Evolutionary conservation across 2,113 vertebrate species (phyloP).

Genomic region (Hippocampus guttulatus): DNA sequence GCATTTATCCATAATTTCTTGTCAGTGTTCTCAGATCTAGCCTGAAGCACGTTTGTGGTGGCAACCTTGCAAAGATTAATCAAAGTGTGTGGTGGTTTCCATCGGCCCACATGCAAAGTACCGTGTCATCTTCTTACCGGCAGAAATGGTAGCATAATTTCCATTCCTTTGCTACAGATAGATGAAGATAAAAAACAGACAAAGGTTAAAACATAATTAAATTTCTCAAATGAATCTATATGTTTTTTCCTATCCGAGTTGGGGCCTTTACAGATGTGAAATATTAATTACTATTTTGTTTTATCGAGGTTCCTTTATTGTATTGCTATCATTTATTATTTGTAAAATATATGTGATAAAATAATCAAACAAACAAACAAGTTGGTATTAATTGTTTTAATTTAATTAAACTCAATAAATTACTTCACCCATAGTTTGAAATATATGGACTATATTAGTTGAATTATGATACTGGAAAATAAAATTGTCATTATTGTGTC

Average conservation of each 20-base stretch:
- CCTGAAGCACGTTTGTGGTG: constrained; percentile 22
- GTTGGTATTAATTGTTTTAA: background rate
- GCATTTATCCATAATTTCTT: background rate
- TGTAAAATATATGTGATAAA: background rate
- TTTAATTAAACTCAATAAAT: background rate
- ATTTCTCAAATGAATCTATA: background rate
- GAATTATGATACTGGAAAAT: no score
- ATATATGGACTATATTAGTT: no score
- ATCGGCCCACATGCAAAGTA: constrained; percentile 4
- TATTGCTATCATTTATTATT: background rate
- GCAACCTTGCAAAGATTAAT: constrained; percentile 31
- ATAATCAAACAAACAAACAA: background rate
- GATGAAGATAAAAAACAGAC: background rate
- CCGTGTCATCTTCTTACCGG: constrained; percentile 15
- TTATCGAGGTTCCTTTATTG: background rate
- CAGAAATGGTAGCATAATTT: constrained; percentile 32
- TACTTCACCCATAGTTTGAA: background rate
- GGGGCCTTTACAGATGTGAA: background rate
- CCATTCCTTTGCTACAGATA: constrained; percentile 6
- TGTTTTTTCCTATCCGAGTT: background rate
- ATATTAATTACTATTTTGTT: background rate
- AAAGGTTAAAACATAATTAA: constrained; percentile 7
- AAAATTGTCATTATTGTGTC: no score
- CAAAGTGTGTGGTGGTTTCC: constrained; percentile 36
- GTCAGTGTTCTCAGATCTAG: background rate